A percentile compares a stretch with the other conserved stretches of the same genome.
These are phyloP conservation scores for Sarcophaga peregrina DNA, from an alignment of 1,140 invertebrate genomes.

Conservation along the genomic window DNA sequence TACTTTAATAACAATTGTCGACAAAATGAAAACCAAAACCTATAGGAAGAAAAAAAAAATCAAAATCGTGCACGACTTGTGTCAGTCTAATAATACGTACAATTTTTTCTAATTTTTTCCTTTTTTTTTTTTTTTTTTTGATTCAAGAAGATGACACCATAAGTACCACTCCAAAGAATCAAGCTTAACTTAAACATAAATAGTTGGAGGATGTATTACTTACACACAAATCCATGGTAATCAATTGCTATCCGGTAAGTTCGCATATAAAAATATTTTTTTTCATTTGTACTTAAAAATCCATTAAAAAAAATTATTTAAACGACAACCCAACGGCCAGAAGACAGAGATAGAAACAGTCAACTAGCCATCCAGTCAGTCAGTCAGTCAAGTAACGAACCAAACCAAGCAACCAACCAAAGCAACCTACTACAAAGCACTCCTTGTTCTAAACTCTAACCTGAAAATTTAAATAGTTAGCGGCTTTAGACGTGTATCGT, in stretches of 20 bases:
- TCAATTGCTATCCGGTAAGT: too few relatives aligned
- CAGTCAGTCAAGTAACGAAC: not conserved
- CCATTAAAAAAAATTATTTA: too few relatives aligned
- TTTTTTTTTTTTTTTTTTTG: not conserved
- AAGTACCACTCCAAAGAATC: conserved; percentile 32
- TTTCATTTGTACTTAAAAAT: too few relatives aligned
- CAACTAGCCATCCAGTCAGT: too few relatives aligned
- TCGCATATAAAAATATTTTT: too few relatives aligned
- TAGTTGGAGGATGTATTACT: conserved; percentile 4
- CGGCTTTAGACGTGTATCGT: conserved; percentile 14
- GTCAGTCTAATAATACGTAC: conserved; percentile 39
- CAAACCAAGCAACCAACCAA: not conserved
- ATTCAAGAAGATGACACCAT: conserved; percentile 26
- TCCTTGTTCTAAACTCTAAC: conserved; percentile 38
- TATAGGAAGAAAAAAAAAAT: conserved; percentile 13
- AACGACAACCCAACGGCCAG: too few relatives aligned
- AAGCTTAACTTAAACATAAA: conserved; percentile 13
- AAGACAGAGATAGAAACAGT: too few relatives aligned
- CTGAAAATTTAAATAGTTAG: conserved; percentile 35
- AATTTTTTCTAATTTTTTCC: not conserved
- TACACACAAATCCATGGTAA: not conserved
- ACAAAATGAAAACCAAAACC: conserved; percentile 14
- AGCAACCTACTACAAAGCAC: not conserved
- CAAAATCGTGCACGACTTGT: conserved; percentile 34
- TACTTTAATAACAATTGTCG: conserved; percentile 36